These are phyloP conservation scores for Philereme transversata DNA, from an alignment of 2,888 invertebrate species.

Conservation along the genomic window DNA sequence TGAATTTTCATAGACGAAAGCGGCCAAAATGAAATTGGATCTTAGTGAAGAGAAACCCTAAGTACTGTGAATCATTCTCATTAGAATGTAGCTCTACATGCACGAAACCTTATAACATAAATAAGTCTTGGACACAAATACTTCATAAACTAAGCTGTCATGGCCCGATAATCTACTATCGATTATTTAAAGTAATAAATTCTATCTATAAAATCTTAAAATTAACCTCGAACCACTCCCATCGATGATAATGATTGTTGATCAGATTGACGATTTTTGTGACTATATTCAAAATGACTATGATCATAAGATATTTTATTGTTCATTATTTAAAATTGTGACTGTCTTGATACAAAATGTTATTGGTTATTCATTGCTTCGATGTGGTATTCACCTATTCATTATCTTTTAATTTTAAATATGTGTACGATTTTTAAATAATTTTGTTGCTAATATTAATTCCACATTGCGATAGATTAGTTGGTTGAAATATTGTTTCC, in stretches of 20 bases:
- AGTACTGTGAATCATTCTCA: constrained; percentile 4
- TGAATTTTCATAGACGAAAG: constrained; percentile 8
- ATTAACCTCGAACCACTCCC: constrained; percentile 78
- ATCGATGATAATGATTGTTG: constrained; percentile 70
- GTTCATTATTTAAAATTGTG: constrained; percentile 62
- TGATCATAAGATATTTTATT: constrained; percentile 54
- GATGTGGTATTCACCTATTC: constrained; percentile 37
- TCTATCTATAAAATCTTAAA: constrained; percentile 68
- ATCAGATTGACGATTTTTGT: constrained; percentile 69
- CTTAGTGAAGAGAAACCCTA: constrained; percentile 8
- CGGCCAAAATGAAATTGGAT: constrained; percentile 17
- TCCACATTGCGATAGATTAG: constrained; percentile 40
- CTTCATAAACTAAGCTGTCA: constrained; percentile 76
- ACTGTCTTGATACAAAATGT: constrained; percentile 63
- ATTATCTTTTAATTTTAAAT: constrained; percentile 35
- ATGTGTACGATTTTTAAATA: constrained; percentile 20
- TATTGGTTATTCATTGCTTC: constrained; percentile 63
- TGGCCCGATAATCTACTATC: constrained; percentile 79
- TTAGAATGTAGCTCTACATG: constrained; percentile 33
- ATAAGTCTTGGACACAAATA: constrained; percentile 76
- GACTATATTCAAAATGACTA: constrained; percentile 75
- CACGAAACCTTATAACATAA: constrained; percentile 62
- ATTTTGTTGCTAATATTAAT: constrained; percentile 28
- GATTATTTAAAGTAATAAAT: constrained; percentile 70
- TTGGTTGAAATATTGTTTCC: constrained; percentile 35